Percentiles rank a stretch among this genome's conserved stretches.
Conservation (phyloP, 2,113 vertebrate genomes). For the Takifugu bimaculatus region DNA sequence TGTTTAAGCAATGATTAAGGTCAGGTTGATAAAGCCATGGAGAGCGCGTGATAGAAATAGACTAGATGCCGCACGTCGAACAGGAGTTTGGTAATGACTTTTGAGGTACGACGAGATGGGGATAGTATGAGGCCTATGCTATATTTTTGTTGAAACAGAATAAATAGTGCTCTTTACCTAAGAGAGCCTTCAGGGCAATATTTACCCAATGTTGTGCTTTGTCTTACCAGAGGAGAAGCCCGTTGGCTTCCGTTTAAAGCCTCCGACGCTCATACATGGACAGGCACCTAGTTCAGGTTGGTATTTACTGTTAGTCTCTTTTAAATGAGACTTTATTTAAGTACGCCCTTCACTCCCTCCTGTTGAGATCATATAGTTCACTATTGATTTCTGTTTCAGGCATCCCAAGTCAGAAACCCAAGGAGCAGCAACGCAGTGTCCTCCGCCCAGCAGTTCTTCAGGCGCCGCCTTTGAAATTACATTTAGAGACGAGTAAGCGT, state of each 20-base stretch:
- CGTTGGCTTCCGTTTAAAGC: slow-evolving; percentile 92
- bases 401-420: slow-evolving; percentile 94
- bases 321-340: slow-evolving; percentile 9
- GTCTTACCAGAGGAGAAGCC: slow-evolving; percentile 88
- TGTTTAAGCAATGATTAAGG: slow-evolving; percentile 20
- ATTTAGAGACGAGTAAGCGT: slow-evolving; percentile 83
- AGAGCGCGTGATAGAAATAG: slow-evolving; percentile 25
- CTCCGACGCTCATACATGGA: slow-evolving; percentile 94
- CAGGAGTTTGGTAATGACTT: slow-evolving; percentile 18
- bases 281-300: slow-evolving; percentile 96
- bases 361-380: slow-evolving; percentile 4
- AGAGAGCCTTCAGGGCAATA: slow-evolving; percentile 22
- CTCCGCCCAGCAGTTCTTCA: slow-evolving; percentile 93
- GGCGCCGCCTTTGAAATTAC: slow-evolving; percentile 85
- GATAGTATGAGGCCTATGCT: slow-evolving; percentile 22
- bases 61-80: slow-evolving; percentile 11
- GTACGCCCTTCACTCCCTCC: too few relatives aligned
- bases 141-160: background rate
- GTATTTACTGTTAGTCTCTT: slow-evolving; percentile 30
- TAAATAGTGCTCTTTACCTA: slow-evolving; percentile 7
- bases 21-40: slow-evolving; percentile 29
- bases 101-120: slow-evolving; percentile 22
- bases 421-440: slow-evolving; percentile 94
- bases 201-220: slow-evolving; percentile 44
- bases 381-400: slow-evolving; percentile 77